Evolutionary conservation across 2,797 vertebrate genomes (phyloP).

Genomic region (Tiaroga cobitis): DNA sequence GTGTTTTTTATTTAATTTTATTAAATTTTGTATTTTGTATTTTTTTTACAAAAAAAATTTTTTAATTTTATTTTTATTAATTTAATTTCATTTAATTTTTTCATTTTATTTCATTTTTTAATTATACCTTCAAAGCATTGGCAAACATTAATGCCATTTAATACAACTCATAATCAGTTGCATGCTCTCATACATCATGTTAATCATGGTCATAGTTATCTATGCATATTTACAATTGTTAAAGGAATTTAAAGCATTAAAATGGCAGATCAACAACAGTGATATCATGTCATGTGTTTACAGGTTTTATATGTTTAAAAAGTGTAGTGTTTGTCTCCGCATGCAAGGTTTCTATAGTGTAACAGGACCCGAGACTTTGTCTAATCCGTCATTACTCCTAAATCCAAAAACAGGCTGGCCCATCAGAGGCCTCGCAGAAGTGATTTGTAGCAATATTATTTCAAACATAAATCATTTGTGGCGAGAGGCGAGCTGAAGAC

Average conservation of each 20-base stretch:
- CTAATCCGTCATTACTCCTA: conserved; percentile 33
- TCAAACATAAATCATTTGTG: conserved; percentile 61
- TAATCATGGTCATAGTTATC: neutral
- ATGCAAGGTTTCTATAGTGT: neutral
- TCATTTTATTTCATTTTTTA: neutral
- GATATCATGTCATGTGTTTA: neutral
- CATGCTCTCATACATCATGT: neutral
- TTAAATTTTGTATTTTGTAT: neutral
- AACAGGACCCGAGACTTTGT: conserved; percentile 6
- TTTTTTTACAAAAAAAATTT: too few species aligned
- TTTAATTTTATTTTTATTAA: too few species aligned
- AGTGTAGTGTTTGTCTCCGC: neutral
- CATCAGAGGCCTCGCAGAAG: conserved; percentile 29
- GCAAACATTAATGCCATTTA: neutral
- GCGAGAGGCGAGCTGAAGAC: conserved; percentile 35
- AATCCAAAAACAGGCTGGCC: conserved; percentile 27
- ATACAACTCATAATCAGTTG: neutral
- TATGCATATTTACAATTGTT: neutral
- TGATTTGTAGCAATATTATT: conserved; percentile 50
- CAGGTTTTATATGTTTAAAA: neutral
- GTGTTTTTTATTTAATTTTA: neutral
- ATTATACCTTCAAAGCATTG: neutral
- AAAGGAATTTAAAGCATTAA: neutral
- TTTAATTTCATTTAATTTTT: neutral
- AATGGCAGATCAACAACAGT: neutral